Base-by-base conservation (phyloP, 2,888 invertebrate genomes). In the Diabrotica balteata region DNA sequence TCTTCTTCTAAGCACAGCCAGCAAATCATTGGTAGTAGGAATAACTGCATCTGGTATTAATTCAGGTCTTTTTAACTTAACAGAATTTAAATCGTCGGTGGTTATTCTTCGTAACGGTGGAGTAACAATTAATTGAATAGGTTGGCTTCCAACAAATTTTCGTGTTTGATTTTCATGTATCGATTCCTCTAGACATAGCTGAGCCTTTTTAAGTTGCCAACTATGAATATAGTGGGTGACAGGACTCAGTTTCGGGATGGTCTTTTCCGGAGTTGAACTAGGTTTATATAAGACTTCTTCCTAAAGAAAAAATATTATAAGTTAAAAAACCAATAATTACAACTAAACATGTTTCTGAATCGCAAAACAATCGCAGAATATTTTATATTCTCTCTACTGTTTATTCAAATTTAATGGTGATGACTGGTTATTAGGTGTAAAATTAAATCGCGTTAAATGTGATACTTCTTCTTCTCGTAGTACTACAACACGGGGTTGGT, bases 1-100 rank as follows among this genome's bases (percentile, higher is more conserved):
- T 43, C 79, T 71, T 67, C 63, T 75, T 62, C 76, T 75, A 54
- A 79, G 68, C 59, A 79, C 75, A 8, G 70, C 73, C 62, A 78
- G 72, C 66, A 79, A 72, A 53, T 80, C 78, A 59, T 72, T 69
- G 6, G 78, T 73, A 61, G 79, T 78, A 0, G 73, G 71, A 32
- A 73, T 71, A 59, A 71, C 73, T 7, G 70, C 60, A 9, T 67
- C 67, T 64, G 69, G 70, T 7, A 67, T 49, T n/a, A 51, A 51
- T 44, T 59, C 71, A 7, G 57, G 57, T n/a, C 73, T 73, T 53
- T 71, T 70, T 8, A 76, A 60, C 61, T 76, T 63, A 9, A 72
- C 66, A 8, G 64, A 73, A 50, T 67, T 65, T 45, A 72, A 58
- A 43, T 72, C 68, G 4, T 46, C 49, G 8, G 59, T 54, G 2